A percentile compares a stretch with the other conserved stretches of the same genome.
Conservation (phyloP, 2,113 vertebrate species). For the Pygathrix nemaeus region DNA sequence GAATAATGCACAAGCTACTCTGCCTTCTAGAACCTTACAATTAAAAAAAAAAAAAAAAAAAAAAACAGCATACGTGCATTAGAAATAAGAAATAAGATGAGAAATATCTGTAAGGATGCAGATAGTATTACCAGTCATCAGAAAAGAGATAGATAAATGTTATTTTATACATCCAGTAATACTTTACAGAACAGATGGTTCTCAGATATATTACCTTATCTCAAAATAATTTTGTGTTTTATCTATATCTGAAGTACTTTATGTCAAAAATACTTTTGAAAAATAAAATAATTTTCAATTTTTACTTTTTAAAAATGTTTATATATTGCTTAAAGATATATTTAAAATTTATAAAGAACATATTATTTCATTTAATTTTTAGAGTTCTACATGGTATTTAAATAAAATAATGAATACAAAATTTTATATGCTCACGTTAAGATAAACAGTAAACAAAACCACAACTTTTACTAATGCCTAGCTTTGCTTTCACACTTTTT, state of each 20-base stretch:
- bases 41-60: neutral
- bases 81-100: neutral
- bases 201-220: neutral
- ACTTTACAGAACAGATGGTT: neutral
- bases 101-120: neutral
- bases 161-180: neutral
- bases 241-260: neutral
- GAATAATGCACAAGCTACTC: neutral
- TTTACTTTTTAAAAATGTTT: neutral
- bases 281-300: neutral
- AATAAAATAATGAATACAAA: neutral
- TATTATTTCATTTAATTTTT: neutral
- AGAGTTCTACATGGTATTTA: neutral
- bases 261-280: neutral
- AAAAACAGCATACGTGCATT: accelerated
- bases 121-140: neutral
- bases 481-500: neutral
- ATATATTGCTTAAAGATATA: neutral
- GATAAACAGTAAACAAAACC: neutral
- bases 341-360: neutral
- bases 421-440: neutral
- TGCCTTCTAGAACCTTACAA: neutral
- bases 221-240: neutral
- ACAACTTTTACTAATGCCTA: neutral
- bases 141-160: neutral